Evolutionary conservation across 2,113 vertebrate genomes (phyloP).

Genomic region (Ctenomys sociabilis): DNA sequence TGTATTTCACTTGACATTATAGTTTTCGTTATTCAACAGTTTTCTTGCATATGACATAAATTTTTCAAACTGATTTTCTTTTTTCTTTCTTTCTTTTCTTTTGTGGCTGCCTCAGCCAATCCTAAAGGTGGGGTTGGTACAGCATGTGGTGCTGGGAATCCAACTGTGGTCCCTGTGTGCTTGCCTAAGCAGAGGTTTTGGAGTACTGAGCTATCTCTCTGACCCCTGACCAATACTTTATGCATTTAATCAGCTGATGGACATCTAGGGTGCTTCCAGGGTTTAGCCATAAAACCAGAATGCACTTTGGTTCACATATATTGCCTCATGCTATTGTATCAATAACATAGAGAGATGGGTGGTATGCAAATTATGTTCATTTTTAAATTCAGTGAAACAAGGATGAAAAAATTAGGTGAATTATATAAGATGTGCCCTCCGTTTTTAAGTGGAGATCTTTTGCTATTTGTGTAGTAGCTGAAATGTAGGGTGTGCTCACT

Average conservation of each 20-base stretch:
- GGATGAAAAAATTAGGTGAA: neutral
- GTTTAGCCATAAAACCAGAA: neutral
- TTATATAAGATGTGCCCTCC: neutral
- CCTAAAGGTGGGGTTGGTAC: too few relatives aligned
- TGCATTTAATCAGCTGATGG: neutral
- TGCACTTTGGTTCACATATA: neutral
- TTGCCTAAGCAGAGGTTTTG: too few relatives aligned
- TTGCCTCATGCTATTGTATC: neutral
- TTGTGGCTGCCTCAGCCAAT: neutral
- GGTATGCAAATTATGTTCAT: neutral
- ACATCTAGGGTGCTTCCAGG: neutral
- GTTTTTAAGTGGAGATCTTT: neutral
- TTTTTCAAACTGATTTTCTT: too few relatives aligned
- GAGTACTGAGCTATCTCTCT: too few relatives aligned
- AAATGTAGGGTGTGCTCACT: neutral
- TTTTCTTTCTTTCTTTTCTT: neutral
- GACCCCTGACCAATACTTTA: neutral
- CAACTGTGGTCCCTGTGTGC: too few relatives aligned
- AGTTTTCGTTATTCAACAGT: neutral
- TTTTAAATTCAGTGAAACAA: slow-evolving; percentile 14
- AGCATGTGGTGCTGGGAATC: too few relatives aligned
- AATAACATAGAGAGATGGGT: neutral
- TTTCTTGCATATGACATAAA: neutral
- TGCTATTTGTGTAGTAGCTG: neutral
- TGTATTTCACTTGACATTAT: neutral